Percentiles rank a stretch among this genome's conserved stretches.
Conservation (phyloP, 1,140 invertebrate species). For the Thalassaphorura encarpata region DNA sequence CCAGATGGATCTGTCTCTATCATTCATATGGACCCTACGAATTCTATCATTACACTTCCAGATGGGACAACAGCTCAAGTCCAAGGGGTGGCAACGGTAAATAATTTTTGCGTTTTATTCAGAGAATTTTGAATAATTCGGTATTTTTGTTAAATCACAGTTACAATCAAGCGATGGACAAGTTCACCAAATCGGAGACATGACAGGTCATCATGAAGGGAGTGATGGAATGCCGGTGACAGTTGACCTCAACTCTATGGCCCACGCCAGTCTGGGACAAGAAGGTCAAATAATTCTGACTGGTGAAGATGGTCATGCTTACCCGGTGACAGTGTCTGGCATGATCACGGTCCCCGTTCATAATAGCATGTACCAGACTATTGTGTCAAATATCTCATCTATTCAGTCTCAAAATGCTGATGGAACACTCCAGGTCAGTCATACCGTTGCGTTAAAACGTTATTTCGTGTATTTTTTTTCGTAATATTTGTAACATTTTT, state of each 20-base stretch:
- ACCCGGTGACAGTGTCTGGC: conserved; percentile 77
- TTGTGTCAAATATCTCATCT: conserved; percentile 82
- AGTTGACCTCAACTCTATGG: conserved; percentile 77
- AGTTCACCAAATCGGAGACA: conserved; percentile 18
- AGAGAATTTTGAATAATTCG: neutral
- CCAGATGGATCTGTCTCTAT: conserved; percentile 92
- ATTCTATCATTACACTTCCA: conserved; percentile 85
- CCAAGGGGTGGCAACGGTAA: conserved; percentile 74
- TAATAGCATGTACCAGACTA: conserved; percentile 90
- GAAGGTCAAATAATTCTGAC: conserved; percentile 76
- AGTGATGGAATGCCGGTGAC: conserved; percentile 45
- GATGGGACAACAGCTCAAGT: conserved; percentile 94
- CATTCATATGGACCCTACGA: conserved; percentile 90
- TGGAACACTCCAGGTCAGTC: conserved; percentile 59
- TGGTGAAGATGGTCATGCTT: conserved; percentile 44
- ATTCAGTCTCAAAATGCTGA: conserved; percentile 61
- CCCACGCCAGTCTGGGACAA: conserved; percentile 74
- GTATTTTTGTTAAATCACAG: conserved; percentile 30
- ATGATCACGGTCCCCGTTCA: conserved; percentile 92
- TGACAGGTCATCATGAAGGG: conserved; percentile 19
- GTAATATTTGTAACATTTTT: too few species aligned
- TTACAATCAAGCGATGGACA: conserved; percentile 41
- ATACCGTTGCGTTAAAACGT: too few species aligned
- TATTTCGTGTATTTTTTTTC: too few species aligned
- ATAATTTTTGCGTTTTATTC: conserved; percentile 31